Conservation (phyloP, 2,888 invertebrate species). For the Hemithea aestivaria region DNA sequence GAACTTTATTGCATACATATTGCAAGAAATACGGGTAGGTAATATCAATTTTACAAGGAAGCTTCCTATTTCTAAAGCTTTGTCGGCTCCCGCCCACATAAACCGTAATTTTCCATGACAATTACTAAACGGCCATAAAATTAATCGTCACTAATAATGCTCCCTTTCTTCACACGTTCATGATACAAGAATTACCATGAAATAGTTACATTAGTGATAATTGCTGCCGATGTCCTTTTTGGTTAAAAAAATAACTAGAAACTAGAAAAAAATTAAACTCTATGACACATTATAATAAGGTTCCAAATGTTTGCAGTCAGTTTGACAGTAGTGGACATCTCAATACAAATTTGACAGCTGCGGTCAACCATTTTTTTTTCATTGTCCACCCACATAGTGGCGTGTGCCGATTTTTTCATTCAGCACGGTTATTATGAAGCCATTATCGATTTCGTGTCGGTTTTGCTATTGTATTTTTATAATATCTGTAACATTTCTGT, state of each 20-base stretch:
- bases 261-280: constrained; percentile 21
- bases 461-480: constrained; percentile 7
- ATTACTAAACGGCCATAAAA: constrained; percentile 68
- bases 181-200: constrained; percentile 49
- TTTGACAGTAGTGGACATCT: constrained; percentile 48
- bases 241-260: constrained; percentile 13
- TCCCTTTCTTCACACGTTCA: constrained; percentile 63
- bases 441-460: constrained; percentile 36
- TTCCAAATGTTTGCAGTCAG: constrained; percentile 7
- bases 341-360: constrained; percentile 70
- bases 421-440: constrained; percentile 42
- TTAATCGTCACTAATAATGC: constrained; percentile 61
- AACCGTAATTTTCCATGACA: constrained; percentile 63
- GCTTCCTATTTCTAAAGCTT: constrained; percentile 12
- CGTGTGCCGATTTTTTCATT: constrained; percentile 41
- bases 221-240: constrained; percentile 58
- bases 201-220: constrained; percentile 35
- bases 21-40: no score
- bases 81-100: constrained; percentile 48
- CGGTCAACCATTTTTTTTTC: constrained; percentile 49
- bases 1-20: no score
- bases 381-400: constrained; percentile 27
- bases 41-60: constrained; percentile 5
- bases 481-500: no score
- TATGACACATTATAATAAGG: constrained; percentile 14